Evolutionary conservation across 2,113 vertebrate genomes (phyloP), one percentile per base, ranked within the genome.

Genomic region (Nothobranchius furzeri): DNA sequence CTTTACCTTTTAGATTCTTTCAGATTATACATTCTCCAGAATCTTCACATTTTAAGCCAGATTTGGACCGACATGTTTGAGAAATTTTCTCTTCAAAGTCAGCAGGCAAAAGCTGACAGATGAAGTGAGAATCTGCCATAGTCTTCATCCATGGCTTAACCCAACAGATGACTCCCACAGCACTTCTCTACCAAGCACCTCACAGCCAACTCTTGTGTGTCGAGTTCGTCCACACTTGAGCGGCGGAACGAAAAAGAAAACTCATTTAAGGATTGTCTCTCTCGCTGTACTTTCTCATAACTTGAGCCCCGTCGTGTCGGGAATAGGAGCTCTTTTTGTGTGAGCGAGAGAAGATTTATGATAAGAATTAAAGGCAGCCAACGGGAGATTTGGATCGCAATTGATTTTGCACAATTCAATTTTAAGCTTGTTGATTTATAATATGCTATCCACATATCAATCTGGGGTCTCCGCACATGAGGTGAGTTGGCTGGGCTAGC

Each of bases 351-450:
- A 81, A 87, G 84, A 89, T 88, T 88, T 91, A 88, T 83, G 81
- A 81, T 73, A 36, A 84, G 81, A 87, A 89, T 88, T 89, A 86
- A 85, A 80, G 70, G 74, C 75, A 67, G 86, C 81, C 90, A 87
- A 78, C 56, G 50, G 61, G 83, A 80, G 85, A 85, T 86, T 86
- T 82, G 66, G 68, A 37, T 80, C 0, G 15, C 85, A 82, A 90
- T 90, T 90, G 84, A 88, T 89, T 90, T 87, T 82, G 78, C 75
- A 79, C 84, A 83, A 87, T 87, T 87, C 83, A 89, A 89, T 91
- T 91, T 91, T 85, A 89, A 89, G 76, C 85, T 80, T 79, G 85
- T 89, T 90, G 87, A 90, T 90, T 90, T 91, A 90, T 81, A 85
- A 89, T 82, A 64, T 58, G 48, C 70, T 85, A 73, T 85, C 80